Evolutionary conservation across 2,888 invertebrate species (phyloP), one percentile per base, ranked within the genome.

Genomic region (Lypha dubia): DNA sequence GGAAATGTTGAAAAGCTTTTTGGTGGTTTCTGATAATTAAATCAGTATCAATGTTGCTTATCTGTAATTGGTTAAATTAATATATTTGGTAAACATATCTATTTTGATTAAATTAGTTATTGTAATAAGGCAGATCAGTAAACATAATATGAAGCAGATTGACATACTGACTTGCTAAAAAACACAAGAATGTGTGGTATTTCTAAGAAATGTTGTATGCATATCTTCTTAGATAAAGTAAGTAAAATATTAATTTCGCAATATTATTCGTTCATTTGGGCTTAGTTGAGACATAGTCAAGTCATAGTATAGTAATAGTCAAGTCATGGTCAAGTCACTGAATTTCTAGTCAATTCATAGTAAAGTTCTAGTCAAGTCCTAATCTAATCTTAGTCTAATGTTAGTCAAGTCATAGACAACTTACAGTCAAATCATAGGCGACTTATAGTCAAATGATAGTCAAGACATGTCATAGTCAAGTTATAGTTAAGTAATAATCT

Each of bases 81-180:
- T 67, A 49, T 24, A 22, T 24, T 60, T 68, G 60, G 51, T 74
- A 56, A 46, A n/a, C 44, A 76, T 58, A 56, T 60, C 60, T 58
- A 24, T 60, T 15, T 67, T 60, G 67, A 65, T 65, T 75, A 46
- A n/a, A 35, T 41, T 41, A 17, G 1, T 63, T 4, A 63, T 41
- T 41, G 15, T 41, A 15, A 41, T 41, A 15, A 13, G 41, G 15
- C 15, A 41, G 15, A 41, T 41, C 15, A 63, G 63, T 20, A 20
- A 49, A 9, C 15, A 32, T 44, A 44, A n/a, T 44, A n/a, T n/a
- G 5, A 1, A 44, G n/a, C 44, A 44, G 17, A n/a, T 44, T 44
- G 17, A n/a, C 17, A 9, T 11, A 15, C 49, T 49, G 3, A 49
- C 11, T 49, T 49, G 9, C 22, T 49, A 20, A 49, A 4, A 44